Conservation (phyloP, 2,113 vertebrate genomes). For the Athene noctua region DNA sequence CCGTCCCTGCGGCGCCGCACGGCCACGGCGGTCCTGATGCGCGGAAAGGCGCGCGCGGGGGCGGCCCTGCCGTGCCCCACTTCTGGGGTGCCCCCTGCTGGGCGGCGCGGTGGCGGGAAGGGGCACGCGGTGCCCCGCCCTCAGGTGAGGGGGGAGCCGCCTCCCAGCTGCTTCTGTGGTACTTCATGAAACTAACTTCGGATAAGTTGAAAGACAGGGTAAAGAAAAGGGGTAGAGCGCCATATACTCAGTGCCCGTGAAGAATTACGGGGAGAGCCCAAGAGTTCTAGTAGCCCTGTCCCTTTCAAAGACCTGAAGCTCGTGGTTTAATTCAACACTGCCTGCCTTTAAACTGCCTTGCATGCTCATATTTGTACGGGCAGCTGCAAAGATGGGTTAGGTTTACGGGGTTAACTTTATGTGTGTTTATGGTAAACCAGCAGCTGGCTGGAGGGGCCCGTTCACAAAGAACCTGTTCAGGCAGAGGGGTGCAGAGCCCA, state of each 20-base stretch:
- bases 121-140: too few relatives aligned
- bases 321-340: too few relatives aligned
- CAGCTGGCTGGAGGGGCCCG: accelerated
- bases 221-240: neutral
- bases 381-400: accelerated
- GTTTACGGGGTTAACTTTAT: accelerated
- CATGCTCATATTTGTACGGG: accelerated
- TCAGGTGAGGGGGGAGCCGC: too few relatives aligned
- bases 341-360: neutral
- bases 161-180: neutral
- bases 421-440: accelerated
- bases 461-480: neutral
- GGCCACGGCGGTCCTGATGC: too few relatives aligned
- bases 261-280: neutral
- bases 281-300: neutral
- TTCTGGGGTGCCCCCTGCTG: constrained; percentile 48
- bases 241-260: accelerated
- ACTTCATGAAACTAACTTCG: too few relatives aligned
- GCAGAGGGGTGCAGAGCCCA: accelerated
- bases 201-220: too few relatives aligned
- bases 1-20: too few relatives aligned
- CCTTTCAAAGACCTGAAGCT: accelerated
- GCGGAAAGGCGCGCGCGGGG: too few relatives aligned
- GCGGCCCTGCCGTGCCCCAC: accelerated
- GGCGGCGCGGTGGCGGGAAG: neutral